phyloP scores from a whole-genome alignment of 2,797 vertebrate species.

The Pogonophryne albipinna region DNA sequence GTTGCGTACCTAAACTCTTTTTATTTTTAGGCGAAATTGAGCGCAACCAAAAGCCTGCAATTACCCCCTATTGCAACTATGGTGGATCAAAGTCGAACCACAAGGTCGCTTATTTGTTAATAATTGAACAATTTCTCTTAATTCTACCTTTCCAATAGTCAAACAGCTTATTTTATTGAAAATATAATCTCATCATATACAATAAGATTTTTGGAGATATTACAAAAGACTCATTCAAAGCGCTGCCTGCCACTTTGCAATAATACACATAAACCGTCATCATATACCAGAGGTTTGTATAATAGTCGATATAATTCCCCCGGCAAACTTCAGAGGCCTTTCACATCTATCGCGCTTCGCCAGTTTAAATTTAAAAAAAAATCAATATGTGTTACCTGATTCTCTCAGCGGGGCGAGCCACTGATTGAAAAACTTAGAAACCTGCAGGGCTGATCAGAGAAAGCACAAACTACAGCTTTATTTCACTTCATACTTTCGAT shows the following conservation, averaged over 20 bases:
- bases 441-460: slow-evolving; percentile 16
- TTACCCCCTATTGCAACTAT: no score
- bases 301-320: not conserved
- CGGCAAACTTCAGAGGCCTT: slow-evolving; percentile 25
- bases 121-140: not conserved
- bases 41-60: not conserved
- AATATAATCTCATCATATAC: not conserved
- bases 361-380: slow-evolving; percentile 47
- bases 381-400: slow-evolving; percentile 42
- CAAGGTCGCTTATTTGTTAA: not conserved
- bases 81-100: not conserved
- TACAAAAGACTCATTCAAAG: not conserved
- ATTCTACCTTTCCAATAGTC: not conserved
- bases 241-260: no score
- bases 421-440: slow-evolving; percentile 2
- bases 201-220: not conserved
- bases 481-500: not conserved
- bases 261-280: not conserved
- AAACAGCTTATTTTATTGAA: not conserved
- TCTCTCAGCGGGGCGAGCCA: slow-evolving; percentile 6
- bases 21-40: not conserved
- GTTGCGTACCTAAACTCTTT: not conserved
- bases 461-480: not conserved
- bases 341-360: slow-evolving; percentile 27
- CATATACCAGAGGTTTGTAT: slow-evolving; percentile 4